Base-by-base conservation (phyloP, 2,888 invertebrate genomes). In the Dyspetes luteomarginatus region DNA sequence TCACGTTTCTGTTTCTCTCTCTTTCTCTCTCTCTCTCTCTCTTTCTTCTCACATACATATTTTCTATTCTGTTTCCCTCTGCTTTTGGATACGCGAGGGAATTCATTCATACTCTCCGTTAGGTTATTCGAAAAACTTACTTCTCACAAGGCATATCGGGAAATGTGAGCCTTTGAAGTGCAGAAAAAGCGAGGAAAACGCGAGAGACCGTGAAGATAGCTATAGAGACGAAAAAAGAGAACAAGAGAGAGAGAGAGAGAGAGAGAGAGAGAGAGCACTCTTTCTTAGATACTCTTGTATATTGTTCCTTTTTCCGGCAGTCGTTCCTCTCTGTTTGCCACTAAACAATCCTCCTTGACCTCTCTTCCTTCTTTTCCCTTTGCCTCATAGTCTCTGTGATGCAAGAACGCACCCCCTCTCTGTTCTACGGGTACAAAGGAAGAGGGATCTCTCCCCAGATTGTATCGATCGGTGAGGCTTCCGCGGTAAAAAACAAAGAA, bases 321-420 rank as follows among this genome's bases (percentile, higher is more conserved):
- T 15, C 24, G n/a, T 30, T 68, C 12, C 17, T 48, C 24, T 36
- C 36, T 41, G 64, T 56, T 65, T 48, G 62, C 15, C 17, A 22
- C 56, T 43, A 64, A 58, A 71, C 45, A 69, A 69, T 45, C 30
- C 56, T 64, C 36, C 60, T 71, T 71, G 64, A 64, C 71, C 77
- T 64, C n/a, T n/a, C 69, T 17, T 50, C 17, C 52, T 28, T 26
- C 28, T 7, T 22, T 28, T 56, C 17, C 48, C 26, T 64, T 4
- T 30, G 19, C 26, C 24, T 2, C 52, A 9, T 26, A 36, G 7
- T 12, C 52, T 15, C 22, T 15, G 26, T 5, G 55, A 41, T 17
- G 50, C 22, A 22, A 19, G 7, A 28, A 12, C 48, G 45, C 9
- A 36, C 22, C 24, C 1, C 5, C 12, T 7, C 19, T 17, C 7